Evolutionary conservation across 2,797 vertebrate genomes (phyloP), one percentile per base, ranked within the genome.

Genomic region (Triplophysa yarkandensis): DNA sequence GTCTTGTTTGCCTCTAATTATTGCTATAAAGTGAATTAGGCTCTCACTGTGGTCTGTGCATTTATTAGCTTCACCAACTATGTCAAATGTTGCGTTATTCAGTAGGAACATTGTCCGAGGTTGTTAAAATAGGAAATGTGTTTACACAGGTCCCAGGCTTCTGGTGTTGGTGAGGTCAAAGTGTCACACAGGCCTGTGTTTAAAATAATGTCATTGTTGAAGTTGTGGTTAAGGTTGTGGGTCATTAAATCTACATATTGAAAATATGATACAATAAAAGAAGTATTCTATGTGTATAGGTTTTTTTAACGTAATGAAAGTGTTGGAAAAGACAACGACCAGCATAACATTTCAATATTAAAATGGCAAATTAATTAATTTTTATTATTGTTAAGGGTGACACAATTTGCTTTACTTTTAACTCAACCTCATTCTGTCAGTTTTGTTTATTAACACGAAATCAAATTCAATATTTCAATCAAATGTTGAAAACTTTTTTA

Each of bases 51-150:
- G 77, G 79, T 21, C 85, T 89, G 84, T 48, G 82, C 80, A 81
- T 80, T 82, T 85, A 89, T 87, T 85, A 84, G 87, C 86, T 84
- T 87, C 83, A 82, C 84, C 86, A 87, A 89, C 83, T 83, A 87
- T 72, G 85, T 80, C 64, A 77, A 71, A 76, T 85, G 13, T 44
- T 25, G 39, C 36, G 57, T 52, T 39, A 69, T 39, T 77, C 87
- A 90, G 87, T 86, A 63, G 84, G 84, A 73, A 80, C 83, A 81
- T 77, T 46, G 82, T 77, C 84, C 75, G 73, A 64, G 71, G 73
- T 73, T 74, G 79, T 85, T 76, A 78, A 86, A 86, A 79, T 80
- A 71, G 79, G 77, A 80, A 84, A 32, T 44, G 66, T 75, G 76
- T 74, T 74, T 80, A 43, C 68, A 73, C 50, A 77, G 68, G 65